These are phyloP conservation scores for Argyrosomus regius DNA, from an alignment of 2,797 vertebrate genomes.

Conservation along the genomic window DNA sequence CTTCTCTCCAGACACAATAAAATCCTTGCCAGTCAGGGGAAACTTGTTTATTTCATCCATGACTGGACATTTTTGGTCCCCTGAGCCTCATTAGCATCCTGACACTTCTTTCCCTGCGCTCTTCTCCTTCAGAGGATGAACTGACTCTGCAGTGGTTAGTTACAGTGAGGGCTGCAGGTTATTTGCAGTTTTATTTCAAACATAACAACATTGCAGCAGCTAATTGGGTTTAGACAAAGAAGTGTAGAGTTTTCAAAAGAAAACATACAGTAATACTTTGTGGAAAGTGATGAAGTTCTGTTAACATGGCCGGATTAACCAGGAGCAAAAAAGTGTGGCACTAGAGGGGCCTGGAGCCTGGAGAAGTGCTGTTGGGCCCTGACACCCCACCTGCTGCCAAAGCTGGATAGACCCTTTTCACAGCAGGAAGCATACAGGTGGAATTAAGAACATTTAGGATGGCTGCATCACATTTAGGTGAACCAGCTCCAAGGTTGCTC, in stretches of 20 bases:
- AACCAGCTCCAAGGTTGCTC: too few relatives aligned
- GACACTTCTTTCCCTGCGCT: not conserved
- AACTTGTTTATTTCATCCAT: not conserved
- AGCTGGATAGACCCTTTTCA: not conserved
- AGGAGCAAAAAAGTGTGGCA: not conserved
- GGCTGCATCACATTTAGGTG: too few relatives aligned
- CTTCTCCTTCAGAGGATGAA: not conserved
- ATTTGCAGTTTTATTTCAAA: not conserved
- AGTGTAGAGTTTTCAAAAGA: not conserved
- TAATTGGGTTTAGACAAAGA: not conserved
- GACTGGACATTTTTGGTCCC: not conserved
- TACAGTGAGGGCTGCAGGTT: not conserved
- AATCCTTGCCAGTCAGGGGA: not conserved
- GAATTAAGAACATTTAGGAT: not conserved
- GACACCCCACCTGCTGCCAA: too few relatives aligned
- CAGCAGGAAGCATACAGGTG: too few relatives aligned
- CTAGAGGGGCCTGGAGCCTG: too few relatives aligned
- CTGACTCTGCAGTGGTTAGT: not conserved
- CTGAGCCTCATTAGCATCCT: slow-evolving; percentile 2
- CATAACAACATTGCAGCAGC: not conserved
- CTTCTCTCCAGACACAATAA: not conserved
- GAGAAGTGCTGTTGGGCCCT: not conserved
- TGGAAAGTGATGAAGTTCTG: too few relatives aligned
- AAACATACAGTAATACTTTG: not conserved
- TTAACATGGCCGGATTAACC: not conserved